phyloP scores from a whole-genome alignment of 2,888 invertebrate species.

The Lissocephala sabroskyi region DNA sequence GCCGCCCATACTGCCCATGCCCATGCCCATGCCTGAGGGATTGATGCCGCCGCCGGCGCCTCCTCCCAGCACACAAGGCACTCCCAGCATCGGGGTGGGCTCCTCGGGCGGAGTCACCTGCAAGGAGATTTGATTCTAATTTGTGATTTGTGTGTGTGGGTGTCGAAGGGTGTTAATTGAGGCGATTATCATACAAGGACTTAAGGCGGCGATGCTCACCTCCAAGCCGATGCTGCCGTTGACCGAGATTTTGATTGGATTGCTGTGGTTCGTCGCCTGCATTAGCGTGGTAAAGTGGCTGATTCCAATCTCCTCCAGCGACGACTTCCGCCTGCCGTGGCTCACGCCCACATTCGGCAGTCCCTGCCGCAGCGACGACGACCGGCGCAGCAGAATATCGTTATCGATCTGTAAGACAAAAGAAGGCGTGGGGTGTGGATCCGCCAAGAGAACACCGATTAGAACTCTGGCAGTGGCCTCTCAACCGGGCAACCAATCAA shows the following conservation, averaged over 20 bases:
- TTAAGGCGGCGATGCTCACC: constrained; percentile 61
- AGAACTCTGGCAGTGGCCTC: no score
- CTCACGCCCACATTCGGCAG: constrained; percentile 77
- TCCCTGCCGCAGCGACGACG: constrained; percentile 88
- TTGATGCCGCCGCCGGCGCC: constrained; percentile 70
- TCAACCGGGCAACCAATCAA: no score
- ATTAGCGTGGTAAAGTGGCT: constrained; percentile 83
- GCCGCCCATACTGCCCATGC: constrained; percentile 58
- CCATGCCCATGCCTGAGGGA: constrained; percentile 68
- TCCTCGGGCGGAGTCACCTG: constrained; percentile 81
- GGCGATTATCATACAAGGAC: not conserved
- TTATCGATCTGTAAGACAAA: constrained; percentile 79
- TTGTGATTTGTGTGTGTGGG: not conserved
- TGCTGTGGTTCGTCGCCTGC: constrained; percentile 79
- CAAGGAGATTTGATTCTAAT: constrained; percentile 68
- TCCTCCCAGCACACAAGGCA: constrained; percentile 67
- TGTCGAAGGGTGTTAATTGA: not conserved
- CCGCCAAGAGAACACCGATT: no score
- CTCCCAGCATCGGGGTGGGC: constrained; percentile 70
- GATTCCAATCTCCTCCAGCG: constrained; percentile 88
- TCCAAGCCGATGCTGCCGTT: constrained; percentile 91
- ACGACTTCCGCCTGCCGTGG: constrained; percentile 81
- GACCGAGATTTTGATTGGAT: constrained; percentile 87
- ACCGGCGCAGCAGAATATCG: constrained; percentile 86
- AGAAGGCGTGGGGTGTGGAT: no score